Evolutionary conservation across 2,113 vertebrate species (phyloP), one percentile per base, ranked within the genome.

Genomic region (Ondatra zibethicus): DNA sequence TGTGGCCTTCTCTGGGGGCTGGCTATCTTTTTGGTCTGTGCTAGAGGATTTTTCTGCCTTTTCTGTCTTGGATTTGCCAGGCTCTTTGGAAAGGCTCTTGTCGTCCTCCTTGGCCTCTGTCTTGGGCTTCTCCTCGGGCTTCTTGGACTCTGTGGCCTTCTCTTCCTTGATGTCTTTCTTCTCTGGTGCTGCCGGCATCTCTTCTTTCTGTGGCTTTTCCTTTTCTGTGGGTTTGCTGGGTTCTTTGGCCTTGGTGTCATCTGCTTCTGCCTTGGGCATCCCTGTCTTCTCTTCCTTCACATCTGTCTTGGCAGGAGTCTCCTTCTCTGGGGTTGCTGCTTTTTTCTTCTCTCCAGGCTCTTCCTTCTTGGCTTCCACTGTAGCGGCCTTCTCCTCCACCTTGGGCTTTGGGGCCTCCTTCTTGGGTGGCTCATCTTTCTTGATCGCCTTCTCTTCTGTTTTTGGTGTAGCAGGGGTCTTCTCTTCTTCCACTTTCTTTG

Each of bases 41-140:
- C 98, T 97, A 42, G 99, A 99, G 29, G 99, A 99, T 89, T 99
- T 99, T 92, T 99, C 99, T 3, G 85, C 98, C 95, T 99, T 99
- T 81, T 98, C 99, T 0, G 66, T 84, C 12, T 99, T 98, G 10
- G 82, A 94, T 0, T 98, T 98, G 81, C 84, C 61, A 8, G 98
- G 97, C 0, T 47, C 96, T 85, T 98, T 98, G 31, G 96, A 3
- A 16, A 93, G 7, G 12, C 98, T 96, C 68, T 97, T 97, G 92
- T 96, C 95, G 52, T 97, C 97, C 29, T 97, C 98, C 97, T 98
- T 98, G 91, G 98, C 76, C 7, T 98, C 98, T 0, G 97, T 91
- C 96, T 98, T 98, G 98, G 98, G 95, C 84, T 99, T 98, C 1
- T 97, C 98, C 81, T 98, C 98, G 4, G 96, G 76, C 97, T 98